Evolutionary conservation across 2,888 invertebrate species (phyloP).

Genomic region (Osedax fenrisi): DNA sequence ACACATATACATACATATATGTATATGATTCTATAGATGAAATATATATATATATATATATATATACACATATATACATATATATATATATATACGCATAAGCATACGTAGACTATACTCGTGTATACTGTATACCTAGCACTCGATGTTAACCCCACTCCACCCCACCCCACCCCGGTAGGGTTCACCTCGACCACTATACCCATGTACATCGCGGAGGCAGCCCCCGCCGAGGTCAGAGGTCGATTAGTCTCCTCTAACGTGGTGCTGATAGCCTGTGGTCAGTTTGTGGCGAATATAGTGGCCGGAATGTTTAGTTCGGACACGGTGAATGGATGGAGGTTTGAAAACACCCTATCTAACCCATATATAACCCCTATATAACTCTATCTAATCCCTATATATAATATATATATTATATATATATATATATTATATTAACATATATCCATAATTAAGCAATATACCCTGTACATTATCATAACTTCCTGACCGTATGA

Average conservation of each 20-base stretch:
- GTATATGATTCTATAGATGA: background rate
- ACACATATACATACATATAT: background rate
- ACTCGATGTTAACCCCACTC: too few species aligned
- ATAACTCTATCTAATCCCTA: too few species aligned
- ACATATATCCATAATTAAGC: too few species aligned
- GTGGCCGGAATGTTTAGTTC: conserved; percentile 53
- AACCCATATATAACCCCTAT: too few species aligned
- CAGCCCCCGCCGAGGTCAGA: conserved; percentile 51
- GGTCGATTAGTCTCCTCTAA: conserved; percentile 54
- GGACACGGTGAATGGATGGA: conserved; percentile 53
- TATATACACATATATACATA: conserved; percentile 6
- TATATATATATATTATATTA: too few species aligned
- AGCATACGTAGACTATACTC: background rate
- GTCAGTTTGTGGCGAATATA: conserved; percentile 53
- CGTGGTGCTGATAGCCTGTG: conserved; percentile 53
- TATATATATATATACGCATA: background rate
- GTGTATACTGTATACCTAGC: too few species aligned
- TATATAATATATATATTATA: too few species aligned
- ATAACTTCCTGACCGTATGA: too few species aligned
- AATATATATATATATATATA: background rate
- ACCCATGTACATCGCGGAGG: conserved; percentile 56
- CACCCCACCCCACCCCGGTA: too few species aligned
- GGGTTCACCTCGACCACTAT: conserved; percentile 55
- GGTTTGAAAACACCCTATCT: conserved; percentile 48
- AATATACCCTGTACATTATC: too few species aligned